phyloP scores from a whole-genome alignment of 1,140 invertebrate genomes.

The Drosophila cardini region DNA sequence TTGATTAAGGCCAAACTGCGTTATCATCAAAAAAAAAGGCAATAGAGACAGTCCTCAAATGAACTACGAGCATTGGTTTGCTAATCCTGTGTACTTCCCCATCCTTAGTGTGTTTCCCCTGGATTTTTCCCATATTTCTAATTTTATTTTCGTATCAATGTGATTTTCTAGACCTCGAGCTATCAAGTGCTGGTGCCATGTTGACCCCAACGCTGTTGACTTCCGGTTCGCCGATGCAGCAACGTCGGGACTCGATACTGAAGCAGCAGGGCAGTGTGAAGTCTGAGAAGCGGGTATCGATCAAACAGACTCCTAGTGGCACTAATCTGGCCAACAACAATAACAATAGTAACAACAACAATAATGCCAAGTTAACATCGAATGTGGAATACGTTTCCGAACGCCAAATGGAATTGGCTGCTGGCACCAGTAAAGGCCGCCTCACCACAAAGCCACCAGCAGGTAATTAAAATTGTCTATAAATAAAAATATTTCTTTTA shows the following conservation, averaged over 20 bases:
- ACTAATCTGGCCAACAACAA: constrained; percentile 39
- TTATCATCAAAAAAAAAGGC: constrained; percentile 7
- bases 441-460: constrained; percentile 65
- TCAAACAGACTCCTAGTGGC: constrained; percentile 61
- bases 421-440: constrained; percentile 54
- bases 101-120: not conserved
- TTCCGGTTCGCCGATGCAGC: constrained; percentile 54
- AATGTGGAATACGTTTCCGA: constrained; percentile 82
- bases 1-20: not conserved
- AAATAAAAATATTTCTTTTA: not conserved
- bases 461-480: constrained; percentile 39
- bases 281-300: constrained; percentile 81
- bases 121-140: not conserved
- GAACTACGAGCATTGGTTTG: not conserved
- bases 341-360: constrained; percentile 67
- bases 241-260: constrained; percentile 79
- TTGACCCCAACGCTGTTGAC: constrained; percentile 28
- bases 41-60: not conserved
- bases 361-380: constrained; percentile 51
- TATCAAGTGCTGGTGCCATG: constrained; percentile 28
- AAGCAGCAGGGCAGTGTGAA: constrained; percentile 81
- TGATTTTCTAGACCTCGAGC: constrained; percentile 49
- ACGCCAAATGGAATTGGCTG: constrained; percentile 47
- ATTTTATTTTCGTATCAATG: constrained; percentile 27
- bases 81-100: constrained; percentile 21